Evolutionary conservation across 2,888 invertebrate species (phyloP), one percentile per base, ranked within the genome.

Genomic region (Perizoma flavofasciatum): DNA sequence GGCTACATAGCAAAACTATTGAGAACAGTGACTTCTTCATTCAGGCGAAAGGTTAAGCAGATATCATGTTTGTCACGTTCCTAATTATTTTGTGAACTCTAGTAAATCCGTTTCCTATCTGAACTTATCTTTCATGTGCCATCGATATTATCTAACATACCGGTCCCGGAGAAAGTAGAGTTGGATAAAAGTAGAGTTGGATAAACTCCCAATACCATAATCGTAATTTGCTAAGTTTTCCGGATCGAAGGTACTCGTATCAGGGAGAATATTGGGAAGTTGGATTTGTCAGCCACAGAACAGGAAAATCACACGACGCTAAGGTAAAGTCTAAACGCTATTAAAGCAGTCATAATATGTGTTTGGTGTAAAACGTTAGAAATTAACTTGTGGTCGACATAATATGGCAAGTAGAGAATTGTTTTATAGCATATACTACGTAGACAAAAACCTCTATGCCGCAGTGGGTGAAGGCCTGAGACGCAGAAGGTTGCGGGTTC

Each of bases 221-320:
- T 79, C 79, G 75, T 79, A 75, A 79, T 73, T 79, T 54, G 61
- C 69, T 53, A 78, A 78, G 68, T 78, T 79, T 65, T 65, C 67
- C 60, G 56, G 58, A 59, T 49, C 54, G 39, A 67, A 65, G 57
- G 61, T 64, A 61, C 49, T 61, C 60, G 46, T 37, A 37, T 7
- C 37, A 37, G 61, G 65, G 60, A 66, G 66, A 72, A 74, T 75
- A 78, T 77, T 73, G 69, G 66, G 67, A 77, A 78, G 72, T 78
- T 74, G 75, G 70, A 79, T 77, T 77, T 72, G 66, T 9, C 11
- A 39, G 22, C 67, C 56, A 63, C 54, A 65, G 70, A 72, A 71
- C 65, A 65, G 8, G 41, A 45, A 5, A 51, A 10, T 46, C 48
- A 10, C 33, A 4, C 9, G 32, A 11, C 5, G 35, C 39, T 35